Conservation (phyloP, 2,888 invertebrate species). For the Philereme vetulata region DNA sequence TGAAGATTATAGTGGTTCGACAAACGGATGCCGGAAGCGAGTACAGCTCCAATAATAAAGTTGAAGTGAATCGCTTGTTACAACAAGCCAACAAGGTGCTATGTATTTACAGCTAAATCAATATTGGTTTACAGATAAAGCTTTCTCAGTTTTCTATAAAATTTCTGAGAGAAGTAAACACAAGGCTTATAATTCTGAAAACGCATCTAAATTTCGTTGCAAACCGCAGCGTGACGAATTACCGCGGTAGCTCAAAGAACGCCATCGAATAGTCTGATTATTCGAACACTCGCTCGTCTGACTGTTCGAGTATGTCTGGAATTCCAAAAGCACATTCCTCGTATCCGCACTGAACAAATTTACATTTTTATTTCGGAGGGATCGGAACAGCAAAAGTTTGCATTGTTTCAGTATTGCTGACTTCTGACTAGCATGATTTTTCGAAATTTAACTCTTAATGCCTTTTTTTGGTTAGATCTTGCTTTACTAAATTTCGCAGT, state of each 20-base stretch:
- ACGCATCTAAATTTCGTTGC: conserved; percentile 19
- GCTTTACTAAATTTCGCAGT: background rate
- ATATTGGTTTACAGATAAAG: too few species aligned
- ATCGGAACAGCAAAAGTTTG: conserved; percentile 67
- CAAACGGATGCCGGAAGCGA: too few species aligned
- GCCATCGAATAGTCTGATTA: conserved; percentile 41
- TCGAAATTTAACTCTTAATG: background rate
- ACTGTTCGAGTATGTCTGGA: conserved; percentile 57
- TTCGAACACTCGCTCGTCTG: conserved; percentile 45
- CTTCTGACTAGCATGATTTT: conserved; percentile 8
- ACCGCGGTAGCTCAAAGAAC: conserved; percentile 46
- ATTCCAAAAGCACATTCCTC: conserved; percentile 59
- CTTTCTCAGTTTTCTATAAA: too few species aligned
- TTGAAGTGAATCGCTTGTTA: too few species aligned
- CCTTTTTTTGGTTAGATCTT: conserved; percentile 3
- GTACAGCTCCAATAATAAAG: too few species aligned
- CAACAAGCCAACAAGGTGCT: too few species aligned
- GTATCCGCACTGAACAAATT: conserved; percentile 64
- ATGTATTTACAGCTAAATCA: too few species aligned
- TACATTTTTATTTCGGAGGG: conserved; percentile 72
- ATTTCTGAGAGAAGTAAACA: too few species aligned
- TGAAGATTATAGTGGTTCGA: too few species aligned
- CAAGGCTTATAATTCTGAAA: background rate
- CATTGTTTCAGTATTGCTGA: conserved; percentile 32
- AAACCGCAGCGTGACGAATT: conserved; percentile 48